Percentiles rank a stretch among this genome's conserved stretches.
Conservation (phyloP, 2,113 vertebrate genomes). For the Etheostoma spectabile region DNA sequence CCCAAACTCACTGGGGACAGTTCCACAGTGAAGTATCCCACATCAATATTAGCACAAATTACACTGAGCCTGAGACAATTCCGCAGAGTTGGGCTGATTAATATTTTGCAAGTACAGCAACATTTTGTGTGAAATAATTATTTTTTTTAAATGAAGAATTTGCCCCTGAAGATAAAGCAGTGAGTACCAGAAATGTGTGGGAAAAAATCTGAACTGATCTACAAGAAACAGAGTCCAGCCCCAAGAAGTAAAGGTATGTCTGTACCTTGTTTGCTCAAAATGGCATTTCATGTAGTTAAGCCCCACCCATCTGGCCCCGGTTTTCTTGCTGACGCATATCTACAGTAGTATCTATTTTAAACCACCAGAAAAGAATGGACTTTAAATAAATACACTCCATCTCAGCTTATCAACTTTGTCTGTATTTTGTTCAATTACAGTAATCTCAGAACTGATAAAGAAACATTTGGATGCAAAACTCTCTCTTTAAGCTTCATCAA, state of each 20-base stretch:
- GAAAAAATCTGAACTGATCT: not conserved
- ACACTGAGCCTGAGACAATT: constrained; percentile 32
- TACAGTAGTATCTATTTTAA: not conserved
- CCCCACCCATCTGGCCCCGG: not conserved
- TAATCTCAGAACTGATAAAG: constrained; percentile 20
- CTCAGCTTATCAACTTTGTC: constrained; percentile 1
- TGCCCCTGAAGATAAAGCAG: not conserved
- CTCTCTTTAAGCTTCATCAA: constrained; percentile 19
- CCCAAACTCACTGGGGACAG: constrained; percentile 20
- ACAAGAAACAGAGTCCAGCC: too few relatives aligned
- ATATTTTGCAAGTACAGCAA: constrained; percentile 6
- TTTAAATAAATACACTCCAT: not conserved
- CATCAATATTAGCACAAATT: constrained; percentile 18
- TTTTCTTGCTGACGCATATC: not conserved
- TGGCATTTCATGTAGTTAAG: constrained; percentile 12
- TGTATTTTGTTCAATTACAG: constrained; percentile 3
- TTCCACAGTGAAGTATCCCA: constrained; percentile 25
- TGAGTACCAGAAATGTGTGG: not conserved
- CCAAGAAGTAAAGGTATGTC: not conserved
- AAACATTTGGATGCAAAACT: constrained; percentile 25
- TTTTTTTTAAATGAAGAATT: too few relatives aligned
- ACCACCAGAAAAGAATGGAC: not conserved
- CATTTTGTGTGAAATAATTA: not conserved
- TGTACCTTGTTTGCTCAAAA: not conserved
- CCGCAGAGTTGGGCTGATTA: constrained; percentile 16